Evolutionary conservation across 2,797 vertebrate genomes (phyloP).

Genomic region (Anguilla obscura): DNA sequence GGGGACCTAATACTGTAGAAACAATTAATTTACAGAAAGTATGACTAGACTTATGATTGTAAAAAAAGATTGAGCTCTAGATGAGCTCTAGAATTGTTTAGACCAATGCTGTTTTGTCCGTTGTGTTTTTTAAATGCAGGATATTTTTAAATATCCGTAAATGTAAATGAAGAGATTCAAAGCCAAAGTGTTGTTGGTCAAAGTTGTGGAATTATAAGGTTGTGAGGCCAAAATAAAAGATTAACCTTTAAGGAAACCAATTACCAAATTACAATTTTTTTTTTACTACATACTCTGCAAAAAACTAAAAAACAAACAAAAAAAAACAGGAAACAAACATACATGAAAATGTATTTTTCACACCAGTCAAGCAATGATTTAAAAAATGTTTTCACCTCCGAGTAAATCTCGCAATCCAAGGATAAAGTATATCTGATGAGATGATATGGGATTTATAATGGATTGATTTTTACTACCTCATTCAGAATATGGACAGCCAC

Average conservation of each 20-base stretch:
- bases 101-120: background rate
- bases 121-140: background rate
- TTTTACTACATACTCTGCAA: background rate
- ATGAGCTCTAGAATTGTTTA: background rate
- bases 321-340: no score
- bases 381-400: no score
- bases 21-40: slow-evolving; percentile 17
- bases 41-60: background rate
- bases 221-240: background rate
- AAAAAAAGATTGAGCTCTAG: background rate
- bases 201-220: background rate
- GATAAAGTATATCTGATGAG: background rate
- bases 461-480: background rate
- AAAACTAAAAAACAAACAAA: background rate
- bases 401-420: background rate
- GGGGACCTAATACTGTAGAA: background rate
- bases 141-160: background rate
- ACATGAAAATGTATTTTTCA: background rate
- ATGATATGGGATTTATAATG: background rate
- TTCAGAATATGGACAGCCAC: background rate
- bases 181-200: background rate
- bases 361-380: background rate
- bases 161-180: background rate
- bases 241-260: background rate
- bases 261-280: background rate